Percentiles rank a stretch among this genome's conserved stretches.
Evolutionary conservation across 2,113 vertebrate genomes (phyloP).

Genomic region (Rhinichthys klamathensis): DNA sequence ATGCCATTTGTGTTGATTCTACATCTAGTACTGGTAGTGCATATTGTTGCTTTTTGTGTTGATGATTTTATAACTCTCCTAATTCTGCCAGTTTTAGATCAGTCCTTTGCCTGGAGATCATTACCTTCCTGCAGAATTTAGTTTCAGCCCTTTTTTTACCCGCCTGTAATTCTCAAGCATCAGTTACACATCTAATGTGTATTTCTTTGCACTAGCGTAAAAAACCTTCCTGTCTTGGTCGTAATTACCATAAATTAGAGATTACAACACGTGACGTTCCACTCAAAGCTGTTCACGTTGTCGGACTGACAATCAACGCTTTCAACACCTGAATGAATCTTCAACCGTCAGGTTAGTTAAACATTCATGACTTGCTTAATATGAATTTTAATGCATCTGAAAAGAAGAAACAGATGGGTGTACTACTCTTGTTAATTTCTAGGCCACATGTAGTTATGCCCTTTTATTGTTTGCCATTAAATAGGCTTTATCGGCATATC

Average conservation of each 20-base stretch:
- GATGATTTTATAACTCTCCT: not conserved
- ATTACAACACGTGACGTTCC: too few relatives aligned
- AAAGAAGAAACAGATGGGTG: not conserved
- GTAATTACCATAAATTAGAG: too few relatives aligned
- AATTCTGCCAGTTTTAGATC: not conserved
- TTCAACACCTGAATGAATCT: too few relatives aligned
- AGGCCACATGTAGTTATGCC: not conserved
- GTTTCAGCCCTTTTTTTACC: not conserved
- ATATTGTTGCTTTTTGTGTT: not conserved
- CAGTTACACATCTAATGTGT: not conserved
- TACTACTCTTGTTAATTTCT: too few relatives aligned
- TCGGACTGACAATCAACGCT: too few relatives aligned
- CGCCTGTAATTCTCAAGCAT: constrained; percentile 1
- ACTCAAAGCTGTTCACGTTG: too few relatives aligned
- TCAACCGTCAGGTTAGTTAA: not conserved
- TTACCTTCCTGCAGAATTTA: not conserved
- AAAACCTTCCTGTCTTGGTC: not conserved
- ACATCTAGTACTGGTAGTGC: not conserved
- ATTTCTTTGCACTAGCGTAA: not conserved
- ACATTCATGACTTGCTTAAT: constrained; percentile 10
- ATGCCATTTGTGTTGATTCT: not conserved
- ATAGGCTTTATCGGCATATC: not conserved
- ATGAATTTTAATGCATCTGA: not conserved
- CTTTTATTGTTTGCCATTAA: not conserved
- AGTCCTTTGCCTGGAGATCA: not conserved